A percentile compares a stretch with the other conserved stretches of the same genome.
Evolutionary conservation across 2,888 invertebrate species (phyloP).

Genomic region (Ormyrus nitidulus): DNA sequence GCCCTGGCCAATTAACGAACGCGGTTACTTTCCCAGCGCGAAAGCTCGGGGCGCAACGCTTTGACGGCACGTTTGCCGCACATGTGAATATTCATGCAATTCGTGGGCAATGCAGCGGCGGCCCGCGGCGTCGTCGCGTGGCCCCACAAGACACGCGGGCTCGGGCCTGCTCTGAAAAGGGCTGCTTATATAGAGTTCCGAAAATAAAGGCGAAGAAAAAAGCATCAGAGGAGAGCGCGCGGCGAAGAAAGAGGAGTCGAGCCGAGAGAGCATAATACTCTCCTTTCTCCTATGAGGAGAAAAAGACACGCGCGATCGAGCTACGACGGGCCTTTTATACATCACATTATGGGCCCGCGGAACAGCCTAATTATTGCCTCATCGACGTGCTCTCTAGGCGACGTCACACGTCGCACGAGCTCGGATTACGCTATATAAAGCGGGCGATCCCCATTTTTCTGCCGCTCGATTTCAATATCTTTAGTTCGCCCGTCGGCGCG

Average conservation of each 20-base stretch:
- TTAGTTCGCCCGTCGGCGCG: conserved; percentile 18
- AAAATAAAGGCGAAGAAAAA: conserved; percentile 36
- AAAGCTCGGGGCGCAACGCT: too few species aligned
- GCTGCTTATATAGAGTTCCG: conserved; percentile 8
- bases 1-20: too few species aligned
- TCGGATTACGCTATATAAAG: conserved; percentile 19
- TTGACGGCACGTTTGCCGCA: too few species aligned
- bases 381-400: conserved; percentile 61
- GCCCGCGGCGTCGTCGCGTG: conserved; percentile 24
- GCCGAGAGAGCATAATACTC: background rate
- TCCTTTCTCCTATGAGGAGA: background rate
- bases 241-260: conserved; percentile 13
- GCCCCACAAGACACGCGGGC: background rate
- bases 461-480: conserved; percentile 44
- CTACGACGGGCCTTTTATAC: background rate
- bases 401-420: conserved; percentile 24
- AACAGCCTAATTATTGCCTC: conserved; percentile 71
- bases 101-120: too few species aligned
- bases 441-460: background rate
- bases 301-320: background rate
- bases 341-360: conserved; percentile 16
- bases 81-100: too few species aligned
- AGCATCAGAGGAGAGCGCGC: background rate
- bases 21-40: too few species aligned
- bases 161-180: background rate